Conservation (phyloP, 1,140 invertebrate genomes). For the Zaprionus inermis region DNA sequence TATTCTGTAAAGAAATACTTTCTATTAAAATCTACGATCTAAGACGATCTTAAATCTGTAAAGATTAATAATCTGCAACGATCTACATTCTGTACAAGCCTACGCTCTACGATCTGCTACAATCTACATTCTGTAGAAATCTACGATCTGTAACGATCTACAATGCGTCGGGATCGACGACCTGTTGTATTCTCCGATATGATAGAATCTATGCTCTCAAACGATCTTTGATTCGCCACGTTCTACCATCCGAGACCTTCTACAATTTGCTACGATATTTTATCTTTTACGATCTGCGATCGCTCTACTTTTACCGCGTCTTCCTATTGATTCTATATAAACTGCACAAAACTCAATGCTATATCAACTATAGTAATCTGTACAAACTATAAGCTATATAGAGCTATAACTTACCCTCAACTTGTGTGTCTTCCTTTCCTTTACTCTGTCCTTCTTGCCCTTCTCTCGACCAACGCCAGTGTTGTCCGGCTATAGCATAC, state of each 20-base stretch:
- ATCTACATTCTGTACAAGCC: not conserved
- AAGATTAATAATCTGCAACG: not conserved
- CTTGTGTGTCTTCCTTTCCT: not conserved
- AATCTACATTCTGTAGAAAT: too few species aligned
- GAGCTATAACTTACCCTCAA: not conserved
- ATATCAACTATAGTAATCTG: constrained; percentile 4
- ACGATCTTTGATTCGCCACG: not conserved
- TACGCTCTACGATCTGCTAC: not conserved
- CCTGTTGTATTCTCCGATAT: not conserved
- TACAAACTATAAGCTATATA: not conserved
- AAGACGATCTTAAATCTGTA: not conserved
- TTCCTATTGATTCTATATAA: constrained; percentile 32
- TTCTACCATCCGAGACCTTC: too few species aligned
- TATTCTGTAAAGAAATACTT: not conserved
- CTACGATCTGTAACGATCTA: too few species aligned
- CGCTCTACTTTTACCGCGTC: constrained; percentile 12
- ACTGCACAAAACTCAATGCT: constrained; percentile 37
- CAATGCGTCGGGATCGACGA: not conserved
- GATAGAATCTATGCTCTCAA: not conserved
- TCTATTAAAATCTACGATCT: not conserved
- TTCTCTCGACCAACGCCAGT: constrained; percentile 8
- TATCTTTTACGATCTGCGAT: not conserved
- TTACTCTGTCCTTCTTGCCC: not conserved
- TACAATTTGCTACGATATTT: not conserved
- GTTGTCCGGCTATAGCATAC: constrained; percentile 33